These are phyloP conservation scores for Leptinotarsa rubiginosa DNA, from an alignment of 2,888 invertebrate species.

Conservation along the genomic window DNA sequence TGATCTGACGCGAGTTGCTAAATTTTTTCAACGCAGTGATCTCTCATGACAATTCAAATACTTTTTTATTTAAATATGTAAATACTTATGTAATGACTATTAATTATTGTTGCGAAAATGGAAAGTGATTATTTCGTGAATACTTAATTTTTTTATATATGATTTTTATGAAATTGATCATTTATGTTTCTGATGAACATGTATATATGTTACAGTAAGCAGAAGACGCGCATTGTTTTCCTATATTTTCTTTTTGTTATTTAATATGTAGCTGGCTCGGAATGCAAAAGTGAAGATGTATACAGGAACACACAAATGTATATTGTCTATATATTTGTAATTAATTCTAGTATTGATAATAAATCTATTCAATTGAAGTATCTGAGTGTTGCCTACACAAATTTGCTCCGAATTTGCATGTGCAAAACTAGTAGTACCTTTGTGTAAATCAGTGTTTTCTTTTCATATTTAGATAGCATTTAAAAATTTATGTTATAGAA, in stretches of 20 bases:
- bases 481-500: conserved; percentile 61
- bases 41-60: conserved; percentile 63
- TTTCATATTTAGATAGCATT: conserved; percentile 59
- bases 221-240: conserved; percentile 57
- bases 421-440: conserved; percentile 37
- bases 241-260: conserved; percentile 59
- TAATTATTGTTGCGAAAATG: conserved; percentile 36
- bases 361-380: conserved; percentile 54
- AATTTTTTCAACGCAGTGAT: conserved; percentile 58
- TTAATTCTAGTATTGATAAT: conserved; percentile 57
- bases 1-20: conserved; percentile 59
- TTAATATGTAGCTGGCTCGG: conserved; percentile 59
- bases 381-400: conserved; percentile 63
- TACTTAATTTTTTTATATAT: conserved; percentile 50
- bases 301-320: conserved; percentile 58
- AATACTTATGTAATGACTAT: conserved; percentile 26
- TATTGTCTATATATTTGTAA: conserved; percentile 63
- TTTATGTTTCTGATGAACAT: conserved; percentile 42
- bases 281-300: conserved; percentile 51
- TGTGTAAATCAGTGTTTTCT: conserved; percentile 62
- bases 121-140: conserved; percentile 41
- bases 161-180: conserved; percentile 42
- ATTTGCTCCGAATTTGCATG: conserved; percentile 62
- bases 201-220: conserved; percentile 52
- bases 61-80: conserved; percentile 50